Conservation (phyloP, 1,140 invertebrate genomes). For the Drosophila ambigua region DNA sequence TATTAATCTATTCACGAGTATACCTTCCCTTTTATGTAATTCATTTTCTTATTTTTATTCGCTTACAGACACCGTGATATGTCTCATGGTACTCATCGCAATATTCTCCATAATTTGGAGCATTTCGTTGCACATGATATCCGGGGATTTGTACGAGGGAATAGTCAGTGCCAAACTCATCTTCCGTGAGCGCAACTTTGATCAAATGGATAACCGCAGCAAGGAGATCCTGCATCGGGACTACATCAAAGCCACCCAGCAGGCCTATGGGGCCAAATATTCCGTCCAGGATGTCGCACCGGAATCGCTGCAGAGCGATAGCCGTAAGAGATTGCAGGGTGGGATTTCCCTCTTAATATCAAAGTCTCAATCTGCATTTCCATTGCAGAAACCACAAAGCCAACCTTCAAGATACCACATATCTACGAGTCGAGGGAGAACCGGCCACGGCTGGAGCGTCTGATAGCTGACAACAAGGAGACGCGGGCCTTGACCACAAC, state of each 20-base stretch:
- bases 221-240: constrained; percentile 60
- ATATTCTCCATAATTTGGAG: constrained; percentile 74
- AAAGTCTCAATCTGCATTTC: background rate
- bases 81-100: constrained; percentile 72
- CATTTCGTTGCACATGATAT: constrained; percentile 68
- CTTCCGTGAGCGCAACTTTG: constrained; percentile 65
- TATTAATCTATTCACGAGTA: too few relatives aligned
- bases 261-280: constrained; percentile 30
- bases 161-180: constrained; percentile 77
- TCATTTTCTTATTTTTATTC: background rate
- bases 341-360: background rate
- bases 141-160: constrained; percentile 71
- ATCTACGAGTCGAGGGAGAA: constrained; percentile 61
- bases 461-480: constrained; percentile 43
- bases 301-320: constrained; percentile 47
- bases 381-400: constrained; percentile 42
- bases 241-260: constrained; percentile 36
- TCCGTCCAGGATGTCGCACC: constrained; percentile 25
- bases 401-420: constrained; percentile 58
- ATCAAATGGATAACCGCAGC: constrained; percentile 58
- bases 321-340: constrained; percentile 43
- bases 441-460: constrained; percentile 41
- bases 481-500: constrained; percentile 22
- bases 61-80: constrained; percentile 65
- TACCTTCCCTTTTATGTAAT: too few relatives aligned